Percentiles rank a stretch among this genome's conserved stretches.
phyloP scores from a whole-genome alignment of 1,140 invertebrate species.

The Calosoma granatense region DNA sequence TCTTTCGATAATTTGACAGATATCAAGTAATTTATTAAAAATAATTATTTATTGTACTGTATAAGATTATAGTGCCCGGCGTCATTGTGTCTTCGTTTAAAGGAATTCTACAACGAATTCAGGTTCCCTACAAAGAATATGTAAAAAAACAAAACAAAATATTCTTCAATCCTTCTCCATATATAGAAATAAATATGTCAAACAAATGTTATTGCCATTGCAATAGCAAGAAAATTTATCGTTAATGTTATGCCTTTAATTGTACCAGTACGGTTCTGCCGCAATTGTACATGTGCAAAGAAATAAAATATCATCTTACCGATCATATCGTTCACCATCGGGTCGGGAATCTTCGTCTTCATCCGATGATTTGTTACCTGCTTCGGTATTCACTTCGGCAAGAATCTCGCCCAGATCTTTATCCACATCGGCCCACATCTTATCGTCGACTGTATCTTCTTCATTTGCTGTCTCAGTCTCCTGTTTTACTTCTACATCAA shows the following conservation, averaged over 20 bases:
- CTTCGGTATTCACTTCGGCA: conserved; percentile 43
- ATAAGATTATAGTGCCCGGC: no score
- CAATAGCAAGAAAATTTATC: no score
- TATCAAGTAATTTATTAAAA: no score
- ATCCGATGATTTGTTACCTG: conserved; percentile 53
- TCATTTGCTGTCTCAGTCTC: conserved; percentile 28
- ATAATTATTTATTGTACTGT: no score
- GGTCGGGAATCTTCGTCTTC: conserved; percentile 55
- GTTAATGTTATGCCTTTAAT: no score
- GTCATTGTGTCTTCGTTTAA: not conserved
- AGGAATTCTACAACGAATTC: conserved; percentile 8
- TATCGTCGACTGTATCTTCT: conserved; percentile 48
- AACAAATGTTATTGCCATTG: no score
- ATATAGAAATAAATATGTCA: no score
- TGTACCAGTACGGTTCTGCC: no score
- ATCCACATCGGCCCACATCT: conserved; percentile 62
- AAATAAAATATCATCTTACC: conserved; percentile 18
- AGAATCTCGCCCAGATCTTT: conserved; percentile 61
- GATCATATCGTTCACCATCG: conserved; percentile 34
- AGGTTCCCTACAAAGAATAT: not conserved
- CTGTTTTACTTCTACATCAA: conserved; percentile 17
- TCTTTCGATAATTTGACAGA: no score
- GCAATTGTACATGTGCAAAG: not conserved
- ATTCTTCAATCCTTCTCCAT: no score
- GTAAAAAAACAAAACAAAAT: no score